These are phyloP conservation scores for Drosophila algonquin DNA, from an alignment of 2,888 invertebrate genomes.

Conservation along the genomic window DNA sequence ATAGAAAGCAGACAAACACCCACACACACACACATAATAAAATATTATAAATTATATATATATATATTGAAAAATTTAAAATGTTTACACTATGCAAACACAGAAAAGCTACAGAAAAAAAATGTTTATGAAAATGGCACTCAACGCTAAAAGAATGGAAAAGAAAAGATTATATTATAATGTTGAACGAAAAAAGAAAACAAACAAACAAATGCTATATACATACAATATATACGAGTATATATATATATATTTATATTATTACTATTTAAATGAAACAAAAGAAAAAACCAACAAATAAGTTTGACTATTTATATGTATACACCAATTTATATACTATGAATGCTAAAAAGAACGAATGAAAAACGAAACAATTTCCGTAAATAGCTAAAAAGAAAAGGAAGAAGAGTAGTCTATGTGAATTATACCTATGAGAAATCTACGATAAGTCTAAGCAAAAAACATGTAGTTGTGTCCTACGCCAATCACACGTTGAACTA, in stretches of 20 bases:
- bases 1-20: conserved; percentile 54
- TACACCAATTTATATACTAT: conserved; percentile 67
- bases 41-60: conserved; percentile 40
- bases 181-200: conserved; percentile 60
- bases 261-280: conserved; percentile 53
- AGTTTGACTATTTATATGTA: conserved; percentile 76
- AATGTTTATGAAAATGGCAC: conserved; percentile 42
- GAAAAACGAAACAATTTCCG: conserved; percentile 52
- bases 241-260: conserved; percentile 66
- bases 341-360: conserved; percentile 48
- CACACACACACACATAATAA: conserved; percentile 41
- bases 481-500: conserved; percentile 55
- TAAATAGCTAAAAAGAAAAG: conserved; percentile 53
- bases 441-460: conserved; percentile 52
- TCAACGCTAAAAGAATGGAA: conserved; percentile 23
- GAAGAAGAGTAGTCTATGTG: conserved; percentile 56
- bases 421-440: conserved; percentile 52
- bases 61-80: conserved; percentile 54
- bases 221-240: conserved; percentile 47
- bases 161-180: conserved; percentile 61
- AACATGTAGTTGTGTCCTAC: conserved; percentile 72
- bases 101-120: conserved; percentile 34
- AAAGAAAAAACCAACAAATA: conserved; percentile 40
- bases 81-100: conserved; percentile 60
- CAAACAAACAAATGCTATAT: conserved; percentile 56